phyloP scores from a whole-genome alignment of 2,888 invertebrate species.

The Trachelus troglodyta region DNA sequence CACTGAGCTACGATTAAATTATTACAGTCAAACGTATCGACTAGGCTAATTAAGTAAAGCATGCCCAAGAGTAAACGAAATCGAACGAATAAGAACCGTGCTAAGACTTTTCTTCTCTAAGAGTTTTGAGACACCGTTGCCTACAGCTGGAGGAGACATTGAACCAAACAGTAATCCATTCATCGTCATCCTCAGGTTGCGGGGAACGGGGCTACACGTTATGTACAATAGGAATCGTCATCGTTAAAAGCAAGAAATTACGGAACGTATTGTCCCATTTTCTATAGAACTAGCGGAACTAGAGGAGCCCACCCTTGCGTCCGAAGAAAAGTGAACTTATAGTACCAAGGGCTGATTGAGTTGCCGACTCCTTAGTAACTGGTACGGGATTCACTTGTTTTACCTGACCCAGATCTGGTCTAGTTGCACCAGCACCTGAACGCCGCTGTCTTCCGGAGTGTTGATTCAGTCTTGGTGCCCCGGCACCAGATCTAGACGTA shows the following conservation, averaged over 20 bases:
- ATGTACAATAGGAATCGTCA: constrained; percentile 19
- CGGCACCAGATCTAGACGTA: constrained; percentile 73
- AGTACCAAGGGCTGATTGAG: constrained; percentile 76
- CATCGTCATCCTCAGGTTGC: not conserved
- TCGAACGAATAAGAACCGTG: not conserved
- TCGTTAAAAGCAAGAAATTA: constrained; percentile 16
- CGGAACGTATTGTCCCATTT: not conserved
- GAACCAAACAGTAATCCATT: not conserved
- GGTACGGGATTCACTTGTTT: constrained; percentile 40
- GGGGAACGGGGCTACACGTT: not conserved
- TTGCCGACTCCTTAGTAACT: constrained; percentile 56
- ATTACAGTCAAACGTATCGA: not conserved
- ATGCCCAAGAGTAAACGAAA: not conserved
- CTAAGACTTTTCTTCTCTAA: not conserved
- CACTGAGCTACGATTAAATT: not conserved
- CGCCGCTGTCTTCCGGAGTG: constrained; percentile 68
- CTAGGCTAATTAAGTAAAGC: not conserved
- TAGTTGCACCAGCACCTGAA: constrained; percentile 67
- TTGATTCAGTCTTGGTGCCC: constrained; percentile 67
- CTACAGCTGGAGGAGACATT: not conserved
- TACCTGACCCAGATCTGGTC: constrained; percentile 74
- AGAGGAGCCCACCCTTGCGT: constrained; percentile 85
- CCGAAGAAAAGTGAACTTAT: constrained; percentile 85
- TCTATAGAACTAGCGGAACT: constrained; percentile 38
- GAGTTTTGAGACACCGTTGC: not conserved